phyloP scores from a whole-genome alignment of 2,888 invertebrate species.

The Lordiphosa fenestrarum region DNA sequence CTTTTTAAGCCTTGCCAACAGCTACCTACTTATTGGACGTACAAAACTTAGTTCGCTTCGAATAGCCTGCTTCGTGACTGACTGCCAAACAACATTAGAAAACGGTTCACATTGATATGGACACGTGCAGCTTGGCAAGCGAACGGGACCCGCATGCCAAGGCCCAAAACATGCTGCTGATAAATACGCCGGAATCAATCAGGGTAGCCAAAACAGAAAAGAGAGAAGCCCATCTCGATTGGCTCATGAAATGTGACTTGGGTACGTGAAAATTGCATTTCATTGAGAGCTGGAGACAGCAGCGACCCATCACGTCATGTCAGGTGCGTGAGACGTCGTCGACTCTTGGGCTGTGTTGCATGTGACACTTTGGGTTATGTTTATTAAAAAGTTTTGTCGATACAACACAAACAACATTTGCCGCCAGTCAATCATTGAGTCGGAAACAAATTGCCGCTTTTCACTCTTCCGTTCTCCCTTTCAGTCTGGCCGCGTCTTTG shows the following conservation, averaged over 20 bases:
- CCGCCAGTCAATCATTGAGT: constrained; percentile 2
- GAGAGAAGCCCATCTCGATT: constrained; percentile 20
- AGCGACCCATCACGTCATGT: constrained; percentile 9
- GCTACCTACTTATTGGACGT: neutral
- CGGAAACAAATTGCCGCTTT: neutral
- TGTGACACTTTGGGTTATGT: constrained; percentile 70
- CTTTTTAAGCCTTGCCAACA: constrained; percentile 6
- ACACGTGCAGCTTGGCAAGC: constrained; percentile 29
- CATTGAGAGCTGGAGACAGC: constrained; percentile 37
- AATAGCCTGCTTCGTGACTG: constrained; percentile 5
- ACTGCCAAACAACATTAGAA: constrained; percentile 8
- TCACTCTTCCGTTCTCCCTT: neutral
- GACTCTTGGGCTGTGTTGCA: constrained; percentile 44
- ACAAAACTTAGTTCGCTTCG: neutral
- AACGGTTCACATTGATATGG: constrained; percentile 19
- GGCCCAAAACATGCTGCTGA: constrained; percentile 11
- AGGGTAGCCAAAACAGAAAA: constrained; percentile 43
- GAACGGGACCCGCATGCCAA: constrained; percentile 34
- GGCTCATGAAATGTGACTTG: constrained; percentile 44
- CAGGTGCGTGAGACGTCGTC: constrained; percentile 33
- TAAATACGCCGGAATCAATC: constrained; percentile 57
- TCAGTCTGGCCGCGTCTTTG: constrained; percentile 2
- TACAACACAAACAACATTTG: constrained; percentile 13
- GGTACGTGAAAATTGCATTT: constrained; percentile 72
- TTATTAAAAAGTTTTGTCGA: constrained; percentile 53